Percentiles rank a stretch among this genome's conserved stretches.
Evolutionary conservation across 2,888 invertebrate genomes (phyloP).

Genomic region (Stegophylla sp.): DNA sequence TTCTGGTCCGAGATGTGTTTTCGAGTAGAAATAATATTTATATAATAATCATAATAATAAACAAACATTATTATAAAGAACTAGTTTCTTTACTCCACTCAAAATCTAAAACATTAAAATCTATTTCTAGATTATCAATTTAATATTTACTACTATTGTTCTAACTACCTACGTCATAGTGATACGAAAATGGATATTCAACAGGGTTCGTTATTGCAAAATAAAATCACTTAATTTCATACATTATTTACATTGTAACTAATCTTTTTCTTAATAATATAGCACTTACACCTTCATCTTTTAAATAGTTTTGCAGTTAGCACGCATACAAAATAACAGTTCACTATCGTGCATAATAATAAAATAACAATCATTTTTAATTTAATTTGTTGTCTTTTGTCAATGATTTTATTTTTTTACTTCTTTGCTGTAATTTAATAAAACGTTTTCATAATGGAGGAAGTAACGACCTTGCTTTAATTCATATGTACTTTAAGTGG

Average conservation of each 20-base stretch:
- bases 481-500: constrained; percentile 25
- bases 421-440: constrained; percentile 18
- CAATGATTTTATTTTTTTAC: background rate
- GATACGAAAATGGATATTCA: background rate
- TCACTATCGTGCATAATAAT: background rate
- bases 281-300: background rate
- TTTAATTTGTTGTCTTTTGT: constrained; percentile 2
- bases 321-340: background rate
- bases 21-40: no score
- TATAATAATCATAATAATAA: no score
- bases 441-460: background rate
- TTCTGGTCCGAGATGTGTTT: no score
- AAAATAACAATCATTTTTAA: constrained; percentile 7
- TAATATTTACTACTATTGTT: no score
- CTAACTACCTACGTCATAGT: no score
- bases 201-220: background rate
- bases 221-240: background rate
- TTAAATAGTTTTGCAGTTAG: background rate
- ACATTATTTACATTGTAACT: background rate
- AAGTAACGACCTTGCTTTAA: constrained; percentile 15
- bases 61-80: no score
- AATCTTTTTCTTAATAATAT: background rate
- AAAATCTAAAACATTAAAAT: no score
- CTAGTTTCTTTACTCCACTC: no score
- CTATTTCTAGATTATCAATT: no score